Conservation (phyloP, 2,797 vertebrate genomes). For the Cuculus canorus region DNA sequence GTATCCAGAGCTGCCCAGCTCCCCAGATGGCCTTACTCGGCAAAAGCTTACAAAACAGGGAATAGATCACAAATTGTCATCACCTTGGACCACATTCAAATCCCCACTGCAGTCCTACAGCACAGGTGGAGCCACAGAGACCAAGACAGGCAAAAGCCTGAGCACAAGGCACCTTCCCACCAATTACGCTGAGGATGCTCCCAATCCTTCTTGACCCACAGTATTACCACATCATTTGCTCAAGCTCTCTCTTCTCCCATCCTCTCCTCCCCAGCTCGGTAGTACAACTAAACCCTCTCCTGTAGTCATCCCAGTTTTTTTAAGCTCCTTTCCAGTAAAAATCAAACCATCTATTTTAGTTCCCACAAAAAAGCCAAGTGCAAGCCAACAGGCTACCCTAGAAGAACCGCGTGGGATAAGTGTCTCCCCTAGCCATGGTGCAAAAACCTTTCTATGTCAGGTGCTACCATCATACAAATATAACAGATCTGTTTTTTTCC, state of each 20-base stretch:
- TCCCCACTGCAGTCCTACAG: rapidly evolving
- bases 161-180: not conserved
- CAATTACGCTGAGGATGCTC: not conserved
- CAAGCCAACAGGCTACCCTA: not conserved
- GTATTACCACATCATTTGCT: not conserved
- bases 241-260: not conserved
- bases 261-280: not conserved
- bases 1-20: not conserved
- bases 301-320: not conserved
- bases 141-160: not conserved
- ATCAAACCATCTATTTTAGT: not conserved
- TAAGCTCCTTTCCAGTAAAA: not conserved
- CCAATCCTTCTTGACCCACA: not conserved
- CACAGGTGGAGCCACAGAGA: not conserved
- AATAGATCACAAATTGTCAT: not conserved
- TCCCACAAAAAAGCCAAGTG: not conserved
- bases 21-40: not conserved
- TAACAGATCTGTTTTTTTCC: not conserved
- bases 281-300: not conserved
- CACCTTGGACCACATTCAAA: not conserved
- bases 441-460: not conserved
- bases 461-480: not conserved
- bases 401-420: not conserved
- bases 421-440: not conserved
- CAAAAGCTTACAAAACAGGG: not conserved